phyloP scores from a whole-genome alignment of 2,113 vertebrate species.

The Hippocampus abdominalis region DNA sequence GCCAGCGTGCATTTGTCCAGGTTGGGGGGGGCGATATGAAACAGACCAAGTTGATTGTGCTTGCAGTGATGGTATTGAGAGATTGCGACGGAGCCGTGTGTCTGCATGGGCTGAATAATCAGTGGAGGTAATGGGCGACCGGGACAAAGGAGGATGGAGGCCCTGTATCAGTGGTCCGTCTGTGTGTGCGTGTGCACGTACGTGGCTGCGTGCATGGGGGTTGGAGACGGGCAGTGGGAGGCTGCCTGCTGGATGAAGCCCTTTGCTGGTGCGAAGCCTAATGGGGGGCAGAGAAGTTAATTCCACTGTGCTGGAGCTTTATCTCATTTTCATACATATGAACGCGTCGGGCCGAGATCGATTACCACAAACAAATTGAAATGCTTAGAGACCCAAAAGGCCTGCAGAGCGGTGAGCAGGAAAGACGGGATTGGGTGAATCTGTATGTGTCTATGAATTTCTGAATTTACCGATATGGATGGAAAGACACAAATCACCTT shows the following conservation, averaged over 20 bases:
- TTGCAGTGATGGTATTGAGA: conserved; percentile 34
- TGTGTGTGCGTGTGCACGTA: conserved; percentile 3
- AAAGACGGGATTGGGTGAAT: conserved; percentile 22
- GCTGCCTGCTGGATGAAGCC: conserved; percentile 33
- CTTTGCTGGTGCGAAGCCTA: conserved; percentile 45
- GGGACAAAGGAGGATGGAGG: conserved; percentile 15
- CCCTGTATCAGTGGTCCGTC: conserved; percentile 35
- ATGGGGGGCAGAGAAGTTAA: conserved; percentile 71
- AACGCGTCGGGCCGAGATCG: conserved; percentile 58
- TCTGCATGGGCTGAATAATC: conserved; percentile 57
- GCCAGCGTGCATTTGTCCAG: conserved; percentile 20
- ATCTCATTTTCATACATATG: conserved; percentile 74
- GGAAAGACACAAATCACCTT: conserved; percentile 60
- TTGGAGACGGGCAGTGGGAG: conserved; percentile 26
- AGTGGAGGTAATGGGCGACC: conserved; percentile 49
- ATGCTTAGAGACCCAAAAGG: conserved; percentile 49
- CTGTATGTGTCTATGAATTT: conserved; percentile 54
- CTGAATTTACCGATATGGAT: conserved; percentile 59
- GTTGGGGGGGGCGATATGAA: conserved; percentile 12
- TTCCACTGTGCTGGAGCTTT: conserved; percentile 57
- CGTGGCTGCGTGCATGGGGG: conserved; percentile 22
- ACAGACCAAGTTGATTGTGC: conserved; percentile 42
- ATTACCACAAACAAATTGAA: conserved; percentile 73
- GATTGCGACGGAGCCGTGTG: conserved; percentile 48
- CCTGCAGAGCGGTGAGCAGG: conserved; percentile 42